A percentile compares a stretch with the other conserved stretches of the same genome.
phyloP scores from a whole-genome alignment of 2,888 invertebrate species.

The Onthophagus sagittarius region DNA sequence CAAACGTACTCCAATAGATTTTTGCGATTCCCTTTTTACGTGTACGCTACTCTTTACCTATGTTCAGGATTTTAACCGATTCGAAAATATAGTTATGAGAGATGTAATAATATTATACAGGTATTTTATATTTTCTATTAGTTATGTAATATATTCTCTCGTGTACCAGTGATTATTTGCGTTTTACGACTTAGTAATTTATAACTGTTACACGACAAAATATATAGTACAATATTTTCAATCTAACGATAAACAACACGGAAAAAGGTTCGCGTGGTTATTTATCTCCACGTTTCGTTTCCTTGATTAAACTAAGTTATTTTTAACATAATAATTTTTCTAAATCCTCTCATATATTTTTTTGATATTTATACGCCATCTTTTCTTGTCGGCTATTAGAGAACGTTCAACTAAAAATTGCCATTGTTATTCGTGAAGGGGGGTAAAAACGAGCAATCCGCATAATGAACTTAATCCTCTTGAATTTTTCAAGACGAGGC shows the following conservation, averaged over 20 bases:
- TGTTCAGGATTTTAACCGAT: too few relatives aligned
- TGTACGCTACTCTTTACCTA: too few relatives aligned
- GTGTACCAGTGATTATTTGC: not conserved
- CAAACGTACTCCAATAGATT: not conserved
- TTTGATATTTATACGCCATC: not conserved
- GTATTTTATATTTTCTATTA: not conserved
- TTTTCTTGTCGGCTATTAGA: not conserved
- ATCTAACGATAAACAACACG: not conserved
- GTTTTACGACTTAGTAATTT: not conserved
- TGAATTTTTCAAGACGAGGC: not conserved
- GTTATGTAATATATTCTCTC: not conserved
- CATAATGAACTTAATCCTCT: not conserved
- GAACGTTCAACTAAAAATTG: not conserved
- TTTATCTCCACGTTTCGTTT: not conserved
- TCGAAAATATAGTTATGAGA: not conserved
- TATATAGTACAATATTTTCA: not conserved
- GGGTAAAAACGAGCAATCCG: not conserved
- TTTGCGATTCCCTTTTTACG: not conserved
- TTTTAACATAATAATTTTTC: too few relatives aligned
- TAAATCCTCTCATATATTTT: too few relatives aligned
- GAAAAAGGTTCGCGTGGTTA: not conserved
- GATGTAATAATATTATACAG: not conserved
- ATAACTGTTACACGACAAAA: not conserved
- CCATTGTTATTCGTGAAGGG: not conserved
- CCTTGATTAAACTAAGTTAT: not conserved